Base-by-base conservation (phyloP, 2,888 invertebrate species). In the Noctua janthe region DNA sequence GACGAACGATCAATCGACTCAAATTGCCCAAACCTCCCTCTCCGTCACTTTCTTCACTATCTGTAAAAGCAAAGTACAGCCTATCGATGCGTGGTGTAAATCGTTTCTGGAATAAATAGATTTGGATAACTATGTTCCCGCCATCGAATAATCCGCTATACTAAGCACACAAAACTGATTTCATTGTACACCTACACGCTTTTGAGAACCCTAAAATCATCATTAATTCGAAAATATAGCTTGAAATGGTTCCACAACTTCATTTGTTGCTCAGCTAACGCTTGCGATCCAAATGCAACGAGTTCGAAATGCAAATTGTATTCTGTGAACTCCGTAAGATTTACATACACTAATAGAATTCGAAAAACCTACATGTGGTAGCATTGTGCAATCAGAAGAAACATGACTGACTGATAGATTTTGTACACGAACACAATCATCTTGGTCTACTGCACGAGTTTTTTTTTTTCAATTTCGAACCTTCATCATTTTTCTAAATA, bases 11-110 rank as follows among this genome's bases (percentile, higher is more conserved):
- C 91, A 98, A 97, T 80, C 98, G 98, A 92, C 98, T 99, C 75
- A 99, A 98, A 95, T 99, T 99, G 35, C 99, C 99, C 89, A 99
- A 97, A 23, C 99, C 99, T 71, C 99, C 99, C 94, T 99, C 99
- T 81, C 98, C 98, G 92, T 99, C 99, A 92, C 99, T 99, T 93
- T 99, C 99, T 94, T 99, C 99, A 92, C 99, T 99, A 91, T 99
- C 99, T 99, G 82, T 29, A 84, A 84, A 51, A 73, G 13, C 13
- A 84, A 71, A 43, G 2, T 51, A n/a, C 71, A 51, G 39, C 47
- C 7, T 17, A 35, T 62, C 5, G 77, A 69, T 71, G 5, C 17
- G 29, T 29, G 7, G 15, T n/a, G 11, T 29, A 13, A 20, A 51
- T 49, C 13, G 20, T 20, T 54, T 66, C 39, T 17, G 66, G 39